Evolutionary conservation across 2,797 vertebrate species (phyloP).

Genomic region (Tolypeutes matacus): DNA sequence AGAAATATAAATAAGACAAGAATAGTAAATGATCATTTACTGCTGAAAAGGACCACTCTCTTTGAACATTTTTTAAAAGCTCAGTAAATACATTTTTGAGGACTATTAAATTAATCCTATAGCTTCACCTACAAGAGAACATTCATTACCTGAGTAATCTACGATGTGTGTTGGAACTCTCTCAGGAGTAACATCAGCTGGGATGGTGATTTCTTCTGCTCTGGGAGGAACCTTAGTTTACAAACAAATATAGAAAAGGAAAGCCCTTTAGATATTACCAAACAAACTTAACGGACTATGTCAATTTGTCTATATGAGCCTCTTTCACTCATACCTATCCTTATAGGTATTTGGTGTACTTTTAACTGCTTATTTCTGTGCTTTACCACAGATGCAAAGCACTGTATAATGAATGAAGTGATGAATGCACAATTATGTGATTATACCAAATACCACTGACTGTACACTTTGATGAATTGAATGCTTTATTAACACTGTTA

Average conservation of each 20-base stretch:
- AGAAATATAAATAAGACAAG: neutral
- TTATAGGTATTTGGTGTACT: neutral
- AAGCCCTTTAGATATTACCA: slow-evolving; percentile 39
- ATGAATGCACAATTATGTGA: too few relatives aligned
- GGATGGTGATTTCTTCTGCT: slow-evolving; percentile 99
- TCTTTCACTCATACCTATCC: neutral
- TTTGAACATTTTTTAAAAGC: slow-evolving; percentile 11
- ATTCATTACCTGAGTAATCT: slow-evolving; percentile 95
- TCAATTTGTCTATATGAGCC: slow-evolving; percentile 19
- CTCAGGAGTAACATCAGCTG: slow-evolving; percentile 98
- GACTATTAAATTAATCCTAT: neutral
- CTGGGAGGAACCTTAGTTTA: slow-evolving; percentile 94
- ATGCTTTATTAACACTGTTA: too few relatives aligned
- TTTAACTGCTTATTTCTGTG: slow-evolving; percentile 54
- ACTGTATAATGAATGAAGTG: neutral
- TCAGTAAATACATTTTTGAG: neutral
- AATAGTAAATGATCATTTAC: neutral
- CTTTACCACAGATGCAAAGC: slow-evolving; percentile 58
- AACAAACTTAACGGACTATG: slow-evolving; percentile 5
- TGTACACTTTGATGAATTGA: too few relatives aligned
- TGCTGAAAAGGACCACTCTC: neutral
- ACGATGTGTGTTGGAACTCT: slow-evolving; percentile 99
- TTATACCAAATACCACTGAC: too few relatives aligned
- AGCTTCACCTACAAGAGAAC: neutral
- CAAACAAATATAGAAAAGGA: slow-evolving; percentile 78